Conservation (phyloP, 2,888 invertebrate species). For the Harpalus rufipes region DNA sequence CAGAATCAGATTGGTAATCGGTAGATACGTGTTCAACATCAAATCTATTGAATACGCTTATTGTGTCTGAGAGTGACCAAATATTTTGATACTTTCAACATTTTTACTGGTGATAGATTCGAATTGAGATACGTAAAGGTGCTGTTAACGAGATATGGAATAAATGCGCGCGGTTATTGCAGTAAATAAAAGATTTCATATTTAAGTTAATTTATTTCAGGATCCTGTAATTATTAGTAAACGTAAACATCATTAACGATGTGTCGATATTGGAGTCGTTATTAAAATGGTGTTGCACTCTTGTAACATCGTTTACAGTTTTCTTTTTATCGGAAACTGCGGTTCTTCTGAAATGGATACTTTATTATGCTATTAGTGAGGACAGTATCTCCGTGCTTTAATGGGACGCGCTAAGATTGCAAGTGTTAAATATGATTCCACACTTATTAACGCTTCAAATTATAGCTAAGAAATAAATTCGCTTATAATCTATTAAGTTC, state of each 20-base stretch:
- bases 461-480: constrained; percentile 4
- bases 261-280: constrained; percentile 19
- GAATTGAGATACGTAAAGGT: too few species aligned
- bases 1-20: too few species aligned
- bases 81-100: too few species aligned
- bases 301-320: constrained; percentile 8
- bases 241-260: constrained; percentile 21
- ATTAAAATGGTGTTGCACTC: constrained; percentile 24
- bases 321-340: constrained; percentile 44
- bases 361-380: constrained; percentile 45
- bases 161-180: too few species aligned
- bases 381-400: constrained; percentile 36
- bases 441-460: constrained; percentile 32
- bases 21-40: too few species aligned
- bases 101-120: too few species aligned
- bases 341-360: constrained; percentile 35
- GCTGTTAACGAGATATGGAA: too few species aligned
- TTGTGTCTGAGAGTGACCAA: too few species aligned
- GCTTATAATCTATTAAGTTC: constrained; percentile 32
- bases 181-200: too few species aligned
- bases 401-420: constrained; percentile 35
- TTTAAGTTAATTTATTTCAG: background rate
- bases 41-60: too few species aligned
- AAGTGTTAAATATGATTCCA: constrained; percentile 42
- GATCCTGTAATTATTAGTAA: background rate